Base-by-base conservation (phyloP, 2,113 vertebrate species). In the Ciconia maguari region DNA sequence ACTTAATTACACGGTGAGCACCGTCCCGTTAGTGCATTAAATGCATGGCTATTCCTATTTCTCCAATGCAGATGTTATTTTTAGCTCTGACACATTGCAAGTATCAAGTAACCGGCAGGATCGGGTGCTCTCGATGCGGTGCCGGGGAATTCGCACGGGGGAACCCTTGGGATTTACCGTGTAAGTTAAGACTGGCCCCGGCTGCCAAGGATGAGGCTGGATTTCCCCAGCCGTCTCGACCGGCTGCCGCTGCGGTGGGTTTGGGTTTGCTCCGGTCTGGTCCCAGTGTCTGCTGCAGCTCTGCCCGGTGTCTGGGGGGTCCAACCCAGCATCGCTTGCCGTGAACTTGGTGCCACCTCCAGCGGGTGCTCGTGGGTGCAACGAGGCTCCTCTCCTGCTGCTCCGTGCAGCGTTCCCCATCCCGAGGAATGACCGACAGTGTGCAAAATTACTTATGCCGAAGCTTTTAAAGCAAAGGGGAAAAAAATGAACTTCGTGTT, bases 161-260 rank as follows among this genome's bases (percentile, higher is more conserved):
- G 92, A 95, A 95, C 74, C 96, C 94, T 95, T 55, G 77, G 95
- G 96, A 95, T 94, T 92, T 85, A 13, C 92, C 2, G 0, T 78
- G 96, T 91, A 94, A 96, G 64, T 66, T 11, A 54, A 95, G 72
- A 84, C 68, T 6, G 21, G 69, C 49, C 76, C 55, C 9, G 70
- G 83, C 93, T 96, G 82, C 81, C 62, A 18, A 81, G 83, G 81
- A 44, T 1, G 38, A 60, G 86, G 6, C 55, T 66, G 80, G 87
- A 29, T 91, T 89, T 85, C 78, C 87, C 82, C 52, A 70, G 27
- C 72, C 48, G 0, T 64, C 74, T 78, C 7, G 0, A 29, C 70
- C 19, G 57, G 75, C 76, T 76, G 75, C 86, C 2, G 10, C 49
- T 58, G 32, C 1, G 9, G 38, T 8, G 76, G 30, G 11, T 32